A percentile compares a stretch with the other conserved stretches of the same genome.
These are phyloP conservation scores for Actinia tenebrosa DNA, from an alignment of 64 coral and sea anemone species.

Conservation along the genomic window DNA sequence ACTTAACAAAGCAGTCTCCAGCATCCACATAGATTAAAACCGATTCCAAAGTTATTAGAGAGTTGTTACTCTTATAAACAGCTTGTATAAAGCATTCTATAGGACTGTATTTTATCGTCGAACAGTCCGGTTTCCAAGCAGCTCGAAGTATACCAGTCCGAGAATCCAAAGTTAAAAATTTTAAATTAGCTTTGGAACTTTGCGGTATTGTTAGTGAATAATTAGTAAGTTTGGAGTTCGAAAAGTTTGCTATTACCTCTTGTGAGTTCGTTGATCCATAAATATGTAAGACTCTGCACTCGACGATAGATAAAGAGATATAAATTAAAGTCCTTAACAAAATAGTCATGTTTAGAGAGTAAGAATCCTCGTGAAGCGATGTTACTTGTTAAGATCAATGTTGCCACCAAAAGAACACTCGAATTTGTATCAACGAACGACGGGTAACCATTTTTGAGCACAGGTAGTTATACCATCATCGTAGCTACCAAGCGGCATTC, in stretches of 20 bases:
- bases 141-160: constrained; percentile 51
- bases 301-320: constrained; percentile 20
- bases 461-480: background rate
- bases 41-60: constrained; percentile 7
- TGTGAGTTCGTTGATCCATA: constrained; percentile 53
- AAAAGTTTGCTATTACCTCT: constrained; percentile 61
- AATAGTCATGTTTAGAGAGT: constrained; percentile 24
- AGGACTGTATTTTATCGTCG: constrained; percentile 48
- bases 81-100: constrained; percentile 52
- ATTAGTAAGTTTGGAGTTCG: constrained; percentile 45
- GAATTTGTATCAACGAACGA: background rate
- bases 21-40: constrained; percentile 38
- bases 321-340: constrained; percentile 15
- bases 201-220: constrained; percentile 30
- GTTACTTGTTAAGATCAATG: constrained; percentile 19
- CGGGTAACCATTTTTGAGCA: background rate
- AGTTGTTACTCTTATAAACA: constrained; percentile 36
- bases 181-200: constrained; percentile 28
- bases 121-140: constrained; percentile 58
- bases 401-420: constrained; percentile 30
- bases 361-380: background rate
- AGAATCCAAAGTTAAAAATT: constrained; percentile 58
- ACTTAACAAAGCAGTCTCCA: constrained; percentile 63
- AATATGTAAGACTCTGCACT: constrained; percentile 59
- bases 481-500: background rate